Evolutionary conservation across 2,888 invertebrate species (phyloP), one percentile per base, ranked within the genome.

Genomic region (Unio pictorum): DNA sequence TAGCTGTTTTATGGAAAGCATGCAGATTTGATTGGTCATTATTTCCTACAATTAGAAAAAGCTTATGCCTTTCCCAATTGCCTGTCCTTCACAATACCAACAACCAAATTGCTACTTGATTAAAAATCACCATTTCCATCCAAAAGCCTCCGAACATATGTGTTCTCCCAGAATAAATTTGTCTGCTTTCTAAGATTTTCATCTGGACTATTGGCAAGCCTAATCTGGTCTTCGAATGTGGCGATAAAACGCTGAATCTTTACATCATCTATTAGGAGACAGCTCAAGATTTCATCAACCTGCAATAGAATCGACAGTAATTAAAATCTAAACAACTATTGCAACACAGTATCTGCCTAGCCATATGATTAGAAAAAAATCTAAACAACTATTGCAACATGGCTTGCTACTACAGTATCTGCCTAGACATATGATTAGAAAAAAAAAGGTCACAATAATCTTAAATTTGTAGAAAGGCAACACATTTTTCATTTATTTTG

Each of bases 101-200:
- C n/a, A 58, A 54, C 26, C 55, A 4, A 55, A 20, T 1, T 45
- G 59, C 28, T 23, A 45, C 18, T 18, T 55, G 20, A 17, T 11
- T 23, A 17, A 58, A n/a, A 64, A 71, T 58, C 73, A 88, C 89
- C 89, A 75, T 81, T 84, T 20, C 89, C 88, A 69, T 87, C 83
- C 30, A 88, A 75, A 15, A 88, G 79, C 34, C 81, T 66, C 26
- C 85, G 67, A n/a, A 89, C 86, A 74, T 84, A 88, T 3, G 89
- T 88, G 75, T 87, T 87, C 66, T 87, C 88, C 87, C 87, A 88
- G 67, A 86, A 84, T 30, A 88, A 73, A 55, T 87, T 84, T 1
- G 87, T 85, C 67, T 77, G 69, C 65, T 85, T 82, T 7, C 87
- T 75, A 17, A 75, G 61, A 18, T 74, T 75, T 67, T 80, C 79